Conservation (phyloP, 2,113 vertebrate genomes). For the Rhinichthys klamathensis region DNA sequence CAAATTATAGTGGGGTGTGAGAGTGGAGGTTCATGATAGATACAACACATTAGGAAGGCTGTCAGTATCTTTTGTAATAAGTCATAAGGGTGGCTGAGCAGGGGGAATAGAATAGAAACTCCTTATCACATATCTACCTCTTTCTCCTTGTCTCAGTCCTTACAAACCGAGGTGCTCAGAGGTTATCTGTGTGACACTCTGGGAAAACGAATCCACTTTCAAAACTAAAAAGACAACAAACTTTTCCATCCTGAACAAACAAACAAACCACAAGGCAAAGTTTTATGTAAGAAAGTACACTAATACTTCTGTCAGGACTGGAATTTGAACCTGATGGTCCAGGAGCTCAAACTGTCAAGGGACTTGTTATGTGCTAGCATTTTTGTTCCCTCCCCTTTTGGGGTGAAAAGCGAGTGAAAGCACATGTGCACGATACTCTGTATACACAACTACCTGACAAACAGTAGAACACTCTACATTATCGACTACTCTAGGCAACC, state of each 20-base stretch:
- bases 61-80: constrained; percentile 68
- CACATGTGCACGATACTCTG: too few species aligned
- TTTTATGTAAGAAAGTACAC: not conserved
- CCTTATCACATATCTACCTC: constrained; percentile 63
- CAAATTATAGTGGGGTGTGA: constrained; percentile 61
- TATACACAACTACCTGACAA: too few species aligned
- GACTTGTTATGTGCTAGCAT: too few species aligned
- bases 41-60: constrained; percentile 62
- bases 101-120: constrained; percentile 69
- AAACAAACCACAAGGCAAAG: constrained; percentile 6
- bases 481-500: too few species aligned
- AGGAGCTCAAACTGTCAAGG: not conserved
- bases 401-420: too few species aligned
- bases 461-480: too few species aligned
- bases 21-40: constrained; percentile 66
- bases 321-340: not conserved
- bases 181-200: constrained; percentile 37
- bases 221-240: constrained; percentile 30
- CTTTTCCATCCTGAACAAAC: not conserved
- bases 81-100: constrained; percentile 64
- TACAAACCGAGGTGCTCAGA: constrained; percentile 25
- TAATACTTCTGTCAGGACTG: not conserved
- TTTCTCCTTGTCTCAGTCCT: constrained; percentile 59
- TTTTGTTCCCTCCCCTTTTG: too few species aligned
- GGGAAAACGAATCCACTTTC: constrained; percentile 45